Conservation (phyloP, 1,140 invertebrate species). For the fruit fly (Drosophila melanogaster) region Release_6_plus_ISO1_MT NT_037436.4:315001-315500, state of each 20-base stretch:
- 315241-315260: background rate
- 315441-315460: conserved; percentile 5
- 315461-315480: background rate
- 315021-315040: conserved; percentile 8
- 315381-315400: background rate
- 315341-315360: conserved; percentile 15
- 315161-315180: background rate
- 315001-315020: background rate
- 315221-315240: conserved; percentile 7
- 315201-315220: no score
- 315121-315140: conserved; percentile 13
- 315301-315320: no score
- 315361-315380: background rate
- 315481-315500: conserved; percentile 4
- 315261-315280: background rate
- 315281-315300: no score
- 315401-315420: conserved; percentile 7
- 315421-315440: conserved; percentile 5
- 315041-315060: conserved; percentile 15
- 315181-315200: no score
- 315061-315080: background rate
- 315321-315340: conserved; percentile 3
- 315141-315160: background rate
- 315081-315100: background rate
- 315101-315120: conserved; percentile 7